Conservation (phyloP, 2,797 vertebrate genomes). For the Toxotes lorentzi region DNA sequence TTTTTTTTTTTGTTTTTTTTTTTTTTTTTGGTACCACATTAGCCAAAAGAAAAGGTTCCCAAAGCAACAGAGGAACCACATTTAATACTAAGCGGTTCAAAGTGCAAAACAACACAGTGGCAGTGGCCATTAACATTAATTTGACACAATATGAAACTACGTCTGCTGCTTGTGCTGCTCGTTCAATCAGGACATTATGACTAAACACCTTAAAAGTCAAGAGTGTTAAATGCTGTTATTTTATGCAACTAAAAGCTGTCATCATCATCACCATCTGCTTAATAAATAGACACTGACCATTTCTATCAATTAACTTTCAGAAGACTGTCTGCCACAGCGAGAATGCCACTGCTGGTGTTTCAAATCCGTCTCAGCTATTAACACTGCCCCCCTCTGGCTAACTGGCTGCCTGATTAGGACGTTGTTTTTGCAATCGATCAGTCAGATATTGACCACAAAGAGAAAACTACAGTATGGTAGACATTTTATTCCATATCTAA, state of each 20-base stretch:
- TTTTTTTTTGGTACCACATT: too few species aligned
- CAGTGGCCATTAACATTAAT: conserved; percentile 1
- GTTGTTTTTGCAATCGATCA: not conserved
- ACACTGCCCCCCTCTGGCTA: conserved; percentile 79
- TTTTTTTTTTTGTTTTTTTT: too few species aligned
- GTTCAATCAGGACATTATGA: not conserved
- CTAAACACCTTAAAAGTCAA: not conserved
- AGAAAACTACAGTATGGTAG: not conserved
- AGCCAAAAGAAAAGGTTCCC: not conserved
- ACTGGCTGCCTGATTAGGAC: conserved; percentile 17
- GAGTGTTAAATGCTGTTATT: conserved; percentile 3
- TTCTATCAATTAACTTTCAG: conserved; percentile 15
- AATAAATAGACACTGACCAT: not conserved
- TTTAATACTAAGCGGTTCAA: conserved; percentile 1
- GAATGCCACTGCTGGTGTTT: conserved; percentile 37
- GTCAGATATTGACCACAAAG: conserved; percentile 1
- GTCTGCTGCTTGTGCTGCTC: not conserved
- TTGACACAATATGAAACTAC: not conserved
- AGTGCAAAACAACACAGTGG: not conserved
- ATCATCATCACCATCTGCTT: not conserved
- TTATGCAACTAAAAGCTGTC: conserved; percentile 10
- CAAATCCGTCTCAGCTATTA: conserved; percentile 55
- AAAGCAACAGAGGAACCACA: not conserved
- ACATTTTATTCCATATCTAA: not conserved
- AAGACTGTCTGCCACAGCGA: conserved; percentile 18